Conservation (phyloP, 2,797 vertebrate species). For the Characodon lateralis region DNA sequence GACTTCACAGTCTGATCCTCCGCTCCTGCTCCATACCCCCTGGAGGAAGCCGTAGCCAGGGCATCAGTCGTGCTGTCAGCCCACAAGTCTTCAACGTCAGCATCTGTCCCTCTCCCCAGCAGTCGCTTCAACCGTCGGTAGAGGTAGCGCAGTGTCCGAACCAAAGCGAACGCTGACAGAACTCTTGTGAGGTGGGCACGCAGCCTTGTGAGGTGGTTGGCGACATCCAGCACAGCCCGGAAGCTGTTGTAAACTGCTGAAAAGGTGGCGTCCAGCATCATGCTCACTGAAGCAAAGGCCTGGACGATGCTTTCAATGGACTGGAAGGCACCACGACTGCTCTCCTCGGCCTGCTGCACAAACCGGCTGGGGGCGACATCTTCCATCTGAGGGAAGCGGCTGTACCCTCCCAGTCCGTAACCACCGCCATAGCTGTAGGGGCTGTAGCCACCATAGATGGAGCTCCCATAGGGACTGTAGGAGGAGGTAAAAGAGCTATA, state of each 20-base stretch:
- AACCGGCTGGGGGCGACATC: conserved; percentile 91
- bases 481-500: conserved; percentile 7
- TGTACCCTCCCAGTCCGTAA: conserved; percentile 82
- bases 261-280: conserved; percentile 99
- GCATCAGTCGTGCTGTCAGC: conserved; percentile 87
- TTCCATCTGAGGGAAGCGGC: conserved; percentile 82
- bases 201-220: conserved; percentile 94
- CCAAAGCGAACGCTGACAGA: conserved; percentile 93
- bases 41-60: conserved; percentile 65
- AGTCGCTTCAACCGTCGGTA: conserved; percentile 87
- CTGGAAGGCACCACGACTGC: conserved; percentile 96
- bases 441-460: conserved; percentile 88
- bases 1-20: conserved; percentile 86
- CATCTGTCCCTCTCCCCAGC: conserved; percentile 83
- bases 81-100: conserved; percentile 93
- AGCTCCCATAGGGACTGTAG: conserved; percentile 87
- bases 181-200: conserved; percentile 95
- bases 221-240: conserved; percentile 94
- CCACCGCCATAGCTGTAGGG: conserved; percentile 84
- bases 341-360: conserved; percentile 96
- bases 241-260: conserved; percentile 98
- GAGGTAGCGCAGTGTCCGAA: conserved; percentile 91
- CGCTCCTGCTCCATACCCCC: conserved; percentile 62
- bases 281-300: conserved; percentile 94
- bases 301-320: conserved; percentile 99